Base-by-base conservation (phyloP, 1,140 invertebrate species). In the Macrobrachium nipponense region DNA sequence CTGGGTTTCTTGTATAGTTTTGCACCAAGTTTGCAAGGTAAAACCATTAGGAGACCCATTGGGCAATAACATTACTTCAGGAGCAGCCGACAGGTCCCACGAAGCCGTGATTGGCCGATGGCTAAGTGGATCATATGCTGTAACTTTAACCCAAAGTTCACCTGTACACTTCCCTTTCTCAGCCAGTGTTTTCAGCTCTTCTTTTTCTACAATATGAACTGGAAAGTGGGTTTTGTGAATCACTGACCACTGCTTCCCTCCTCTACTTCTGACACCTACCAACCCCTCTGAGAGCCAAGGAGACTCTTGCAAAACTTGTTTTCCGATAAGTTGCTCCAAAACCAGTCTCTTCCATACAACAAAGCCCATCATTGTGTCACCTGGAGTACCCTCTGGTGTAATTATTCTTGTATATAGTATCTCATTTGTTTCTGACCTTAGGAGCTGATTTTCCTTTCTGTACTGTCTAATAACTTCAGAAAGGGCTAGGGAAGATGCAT, bases 211-310 rank as follows among this genome's bases (percentile, higher is more conserved):
- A 20, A 85, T 51, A 58, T 75, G 76, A 17, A 64, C 51, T 27
- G 82, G 82, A 23, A 64, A 64, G 51, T 85, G 62, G 58, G 20
- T 75, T 23, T 75, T 59, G 17, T 20, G 76, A 36, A 86, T 44
- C 27, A 64, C n/a, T 73, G 58, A 58, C 77, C 77, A 80, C 44
- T 66, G 23, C 36, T 81, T 17, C 70, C 27, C 59, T 23, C 62
- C 72, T 17, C 27, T 58, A 14, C 61, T 72, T 20, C 59, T 60
- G 12, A 86, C 23, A 27, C 36, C 23, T 62, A 59, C 64, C 27
- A 58, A 11, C 18, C 84, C 84, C 44, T 86, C 84, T 36, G 80
- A 20, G 18, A 86, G 60, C 84, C 84, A 86, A 17, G 84, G 84
- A 5, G 84, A 75, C 43, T 86, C 78, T 59, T 86, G 84, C 51